Conservation (phyloP, 2,797 vertebrate genomes). For the Tenualosa thibaudeaui region DNA sequence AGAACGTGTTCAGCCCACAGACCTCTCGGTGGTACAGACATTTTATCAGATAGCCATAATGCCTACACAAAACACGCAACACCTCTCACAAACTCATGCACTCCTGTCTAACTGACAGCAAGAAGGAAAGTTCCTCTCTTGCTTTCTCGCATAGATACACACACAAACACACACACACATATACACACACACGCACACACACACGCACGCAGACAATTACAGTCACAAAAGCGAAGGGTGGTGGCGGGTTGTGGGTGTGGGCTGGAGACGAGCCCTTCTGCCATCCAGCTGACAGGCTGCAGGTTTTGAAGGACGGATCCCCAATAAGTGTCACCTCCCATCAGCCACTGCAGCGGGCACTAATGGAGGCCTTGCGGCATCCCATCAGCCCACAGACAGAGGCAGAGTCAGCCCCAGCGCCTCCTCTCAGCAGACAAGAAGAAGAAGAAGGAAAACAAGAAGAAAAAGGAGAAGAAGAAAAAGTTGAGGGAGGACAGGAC, state of each 20-base stretch:
- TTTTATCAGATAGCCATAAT: not conserved
- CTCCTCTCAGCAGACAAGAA: slow-evolving; percentile 24
- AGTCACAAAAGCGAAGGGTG: slow-evolving; percentile 15
- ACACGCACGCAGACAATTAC: not conserved
- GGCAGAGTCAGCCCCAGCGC: slow-evolving; percentile 10
- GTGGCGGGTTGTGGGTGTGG: not conserved
- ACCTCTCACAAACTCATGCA: not conserved
- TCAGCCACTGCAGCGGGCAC: slow-evolving; percentile 54
- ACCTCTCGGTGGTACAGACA: not conserved
- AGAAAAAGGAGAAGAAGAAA: no score
- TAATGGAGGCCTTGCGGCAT: slow-evolving; percentile 20
- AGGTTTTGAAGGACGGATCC: slow-evolving; percentile 68
- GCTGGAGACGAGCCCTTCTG: not conserved
- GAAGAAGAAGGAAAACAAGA: no score
- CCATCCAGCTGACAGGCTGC: slow-evolving; percentile 51
- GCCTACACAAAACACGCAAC: not conserved
- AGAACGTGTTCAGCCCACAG: not conserved
- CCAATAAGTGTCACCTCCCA: slow-evolving; percentile 63
- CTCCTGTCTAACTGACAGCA: not conserved
- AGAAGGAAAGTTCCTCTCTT: slow-evolving; percentile 31
- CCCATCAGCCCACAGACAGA: slow-evolving; percentile 46
- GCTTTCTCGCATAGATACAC: not conserved
- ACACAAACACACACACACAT: not conserved
- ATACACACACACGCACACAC: slow-evolving; percentile 4
- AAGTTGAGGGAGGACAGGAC: no score